Evolutionary conservation across 1,140 invertebrate species (phyloP).

Genomic region (Armadillidium nasatum): DNA sequence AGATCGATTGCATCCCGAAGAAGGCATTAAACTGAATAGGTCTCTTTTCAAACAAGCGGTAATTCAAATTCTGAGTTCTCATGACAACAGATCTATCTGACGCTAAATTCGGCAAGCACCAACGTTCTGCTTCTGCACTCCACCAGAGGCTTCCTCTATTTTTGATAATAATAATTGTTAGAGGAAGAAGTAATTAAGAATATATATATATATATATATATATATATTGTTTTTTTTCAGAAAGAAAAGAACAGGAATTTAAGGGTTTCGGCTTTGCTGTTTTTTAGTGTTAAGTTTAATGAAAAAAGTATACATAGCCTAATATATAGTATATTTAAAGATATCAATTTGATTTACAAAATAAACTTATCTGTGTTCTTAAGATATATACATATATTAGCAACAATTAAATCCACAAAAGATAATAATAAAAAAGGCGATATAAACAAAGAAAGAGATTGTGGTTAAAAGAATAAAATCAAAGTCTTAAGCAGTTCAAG

Average conservation of each 20-base stretch:
- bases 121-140: conserved; percentile 59
- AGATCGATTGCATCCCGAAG: conserved; percentile 51
- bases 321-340: background rate
- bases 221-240: too few relatives aligned
- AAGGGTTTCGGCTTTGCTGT: too few relatives aligned
- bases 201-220: too few relatives aligned
- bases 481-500: too few relatives aligned
- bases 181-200: conserved; percentile 5
- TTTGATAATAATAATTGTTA: background rate
- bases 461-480: too few relatives aligned
- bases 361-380: background rate
- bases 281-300: too few relatives aligned
- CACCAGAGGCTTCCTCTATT: conserved; percentile 60
- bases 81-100: conserved; percentile 72
- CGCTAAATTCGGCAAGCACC: conserved; percentile 71
- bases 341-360: conserved; percentile 7
- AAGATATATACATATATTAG: too few relatives aligned
- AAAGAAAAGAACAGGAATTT: too few relatives aligned
- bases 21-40: conserved; percentile 67
- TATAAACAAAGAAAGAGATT: too few relatives aligned
- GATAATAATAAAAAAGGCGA: too few relatives aligned
- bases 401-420: too few relatives aligned
- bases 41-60: conserved; percentile 61
- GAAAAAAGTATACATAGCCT: too few relatives aligned
- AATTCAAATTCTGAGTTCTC: conserved; percentile 69